Conservation (phyloP, 1,140 invertebrate species). For the Pentalonia nigronervosa region DNA sequence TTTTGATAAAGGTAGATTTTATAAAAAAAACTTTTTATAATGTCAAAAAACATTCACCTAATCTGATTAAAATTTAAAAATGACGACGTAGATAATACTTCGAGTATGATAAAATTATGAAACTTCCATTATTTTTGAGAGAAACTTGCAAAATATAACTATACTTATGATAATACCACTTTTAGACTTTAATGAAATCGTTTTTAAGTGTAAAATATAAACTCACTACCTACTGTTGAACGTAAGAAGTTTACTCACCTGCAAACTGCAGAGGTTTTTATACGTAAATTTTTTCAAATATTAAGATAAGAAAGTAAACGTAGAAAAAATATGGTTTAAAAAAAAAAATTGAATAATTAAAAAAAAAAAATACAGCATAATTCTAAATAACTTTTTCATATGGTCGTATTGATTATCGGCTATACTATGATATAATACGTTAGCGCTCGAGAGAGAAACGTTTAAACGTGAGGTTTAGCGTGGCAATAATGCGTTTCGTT, state of each 20-base stretch:
- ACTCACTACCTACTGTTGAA: neutral
- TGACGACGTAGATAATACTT: neutral
- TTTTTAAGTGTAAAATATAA: neutral
- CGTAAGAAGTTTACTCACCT: neutral
- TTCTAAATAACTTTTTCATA: neutral
- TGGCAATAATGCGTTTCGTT: neutral
- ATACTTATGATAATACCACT: neutral
- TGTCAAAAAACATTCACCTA: neutral
- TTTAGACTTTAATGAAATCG: neutral
- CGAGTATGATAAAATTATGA: neutral
- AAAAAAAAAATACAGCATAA: neutral
- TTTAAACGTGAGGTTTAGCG: neutral
- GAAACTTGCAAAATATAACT: neutral
- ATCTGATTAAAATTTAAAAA: slow-evolving; percentile 5
- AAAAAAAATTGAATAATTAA: neutral
- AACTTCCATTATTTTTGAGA: neutral
- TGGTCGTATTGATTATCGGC: neutral
- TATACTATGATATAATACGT: neutral
- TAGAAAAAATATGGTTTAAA: neutral
- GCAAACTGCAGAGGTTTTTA: neutral
- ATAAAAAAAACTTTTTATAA: neutral
- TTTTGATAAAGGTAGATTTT: neutral
- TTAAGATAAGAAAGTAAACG: neutral
- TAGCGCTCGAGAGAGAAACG: neutral
- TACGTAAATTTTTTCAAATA: neutral